Evolutionary conservation across 1,140 invertebrate species (phyloP), one percentile per base, ranked within the genome.

Genomic region (Chironomus tepperi): DNA sequence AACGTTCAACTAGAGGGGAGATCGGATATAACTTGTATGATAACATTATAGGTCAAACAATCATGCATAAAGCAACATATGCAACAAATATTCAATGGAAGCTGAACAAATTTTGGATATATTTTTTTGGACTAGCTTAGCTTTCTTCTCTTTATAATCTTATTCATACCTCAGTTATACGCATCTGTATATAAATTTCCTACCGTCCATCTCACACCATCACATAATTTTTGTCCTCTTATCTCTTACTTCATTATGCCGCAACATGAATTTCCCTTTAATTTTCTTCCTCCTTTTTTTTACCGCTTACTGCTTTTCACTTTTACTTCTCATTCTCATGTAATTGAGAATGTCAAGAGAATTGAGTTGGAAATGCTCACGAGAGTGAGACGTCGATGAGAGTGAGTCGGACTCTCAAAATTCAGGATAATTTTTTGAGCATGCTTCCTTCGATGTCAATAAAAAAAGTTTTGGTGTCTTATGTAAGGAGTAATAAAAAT

Each of bases 71-170:
- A 57, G 47, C 47, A 18, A 70, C 65, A 70, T 21, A 70, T 70
- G 65, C 65, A 70, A 70, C 65, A 70, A 70, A 70, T 70, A 70
- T 70, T 70, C 65, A 70, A 9, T 16, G 9, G 8, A 57, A n/a
- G 43, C 24, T 12, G 47, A 70, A 18, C 3, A 9, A 21, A 70
- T 70, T 16, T 7, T 19, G n/a, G 65, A 70, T 19, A 70, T 70
- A 15, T 70, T 70, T 19, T 57, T 70, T 18, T 70, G 16, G 7
- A 18, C 65, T 18, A 7, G 16, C 19, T 70, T 70, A 70, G 19
- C 18, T 70, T 70, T 70, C 65, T 5, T 70, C 65, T 70, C 65
- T 16, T 18, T 70, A 18, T 70, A 70, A 70, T 70, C 65, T 70
- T 70, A 70, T 70, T 70, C 65, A 15, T 5, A 70, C 18, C 18